A percentile compares a stretch with the other conserved stretches of the same genome.
Conservation (phyloP, 1,140 invertebrate genomes). For the Oppia nitens region DNA sequence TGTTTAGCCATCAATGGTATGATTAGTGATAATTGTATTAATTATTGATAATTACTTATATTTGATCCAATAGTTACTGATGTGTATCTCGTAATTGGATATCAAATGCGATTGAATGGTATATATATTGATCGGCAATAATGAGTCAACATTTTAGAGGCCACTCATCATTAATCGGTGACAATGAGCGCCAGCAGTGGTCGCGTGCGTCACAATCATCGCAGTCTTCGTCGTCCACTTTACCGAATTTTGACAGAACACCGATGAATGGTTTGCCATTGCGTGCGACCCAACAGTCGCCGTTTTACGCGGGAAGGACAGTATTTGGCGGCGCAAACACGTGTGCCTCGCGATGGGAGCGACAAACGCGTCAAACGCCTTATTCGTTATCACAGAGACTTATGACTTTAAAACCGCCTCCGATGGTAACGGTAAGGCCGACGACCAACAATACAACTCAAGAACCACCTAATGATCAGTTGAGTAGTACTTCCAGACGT, state of each 20-base stretch:
- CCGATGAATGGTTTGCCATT: not conserved
- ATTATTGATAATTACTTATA: too few species aligned
- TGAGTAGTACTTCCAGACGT: not conserved
- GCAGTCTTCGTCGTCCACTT: not conserved
- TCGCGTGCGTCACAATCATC: not conserved
- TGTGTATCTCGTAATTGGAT: too few species aligned
- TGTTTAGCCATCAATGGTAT: too few species aligned
- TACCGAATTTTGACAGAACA: not conserved
- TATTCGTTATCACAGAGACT: not conserved
- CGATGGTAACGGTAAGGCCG: not conserved
- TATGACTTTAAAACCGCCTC: not conserved
- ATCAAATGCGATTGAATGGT: not conserved
- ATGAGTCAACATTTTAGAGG: not conserved
- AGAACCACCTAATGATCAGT: not conserved
- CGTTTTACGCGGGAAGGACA: conserved; percentile 9
- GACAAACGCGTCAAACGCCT: not conserved
- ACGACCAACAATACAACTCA: not conserved
- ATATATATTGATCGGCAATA: not conserved
- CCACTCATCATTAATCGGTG: not conserved
- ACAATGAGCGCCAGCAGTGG: not conserved
- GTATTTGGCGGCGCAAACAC: conserved; percentile 13
- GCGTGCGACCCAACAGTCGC: not conserved
- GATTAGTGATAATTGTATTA: too few species aligned
- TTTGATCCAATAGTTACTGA: too few species aligned
- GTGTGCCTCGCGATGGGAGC: not conserved